Evolutionary conservation across 92 coral and sea anemone species (phyloP).

Genomic region (Phymanthus crucifer): DNA sequence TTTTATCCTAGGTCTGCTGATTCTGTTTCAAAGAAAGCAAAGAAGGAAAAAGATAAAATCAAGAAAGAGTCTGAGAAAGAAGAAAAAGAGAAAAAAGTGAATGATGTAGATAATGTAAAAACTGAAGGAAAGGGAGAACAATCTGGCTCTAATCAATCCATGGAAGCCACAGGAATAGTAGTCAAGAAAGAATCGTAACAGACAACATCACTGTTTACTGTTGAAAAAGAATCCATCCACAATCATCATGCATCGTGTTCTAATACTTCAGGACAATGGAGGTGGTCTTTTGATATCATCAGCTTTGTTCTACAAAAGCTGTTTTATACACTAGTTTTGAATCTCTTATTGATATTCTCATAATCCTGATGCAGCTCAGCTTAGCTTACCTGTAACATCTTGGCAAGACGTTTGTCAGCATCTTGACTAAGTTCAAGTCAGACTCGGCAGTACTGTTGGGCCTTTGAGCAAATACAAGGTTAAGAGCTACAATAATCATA

Average conservation of each 20-base stretch:
- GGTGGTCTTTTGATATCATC: not conserved
- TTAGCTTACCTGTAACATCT: not conserved
- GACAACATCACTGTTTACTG: not conserved
- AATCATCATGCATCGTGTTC: not conserved
- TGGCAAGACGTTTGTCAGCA: not conserved
- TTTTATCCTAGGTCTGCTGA: conserved; percentile 63
- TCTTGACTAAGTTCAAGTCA: not conserved
- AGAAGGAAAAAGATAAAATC: conserved; percentile 70
- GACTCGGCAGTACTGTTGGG: not conserved
- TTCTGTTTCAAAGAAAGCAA: conserved; percentile 66
- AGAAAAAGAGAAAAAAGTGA: conserved; percentile 43
- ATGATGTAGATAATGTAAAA: conserved; percentile 22
- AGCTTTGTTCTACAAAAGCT: conserved; percentile 1
- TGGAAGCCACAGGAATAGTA: conserved; percentile 4
- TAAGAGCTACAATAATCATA: not conserved
- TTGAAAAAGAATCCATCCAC: not conserved
- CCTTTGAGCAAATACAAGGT: not conserved
- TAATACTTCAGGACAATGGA: not conserved
- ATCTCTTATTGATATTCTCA: not conserved
- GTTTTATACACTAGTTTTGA: conserved; percentile 2
- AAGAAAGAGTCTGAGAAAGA: conserved; percentile 62
- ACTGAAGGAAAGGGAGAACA: conserved; percentile 20
- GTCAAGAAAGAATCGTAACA: conserved; percentile 23
- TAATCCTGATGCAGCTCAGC: too few species aligned
- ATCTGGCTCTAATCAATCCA: conserved; percentile 12